These are phyloP conservation scores for Ormyrus nitidulus DNA, from an alignment of 2,888 invertebrate genomes.

Conservation along the genomic window DNA sequence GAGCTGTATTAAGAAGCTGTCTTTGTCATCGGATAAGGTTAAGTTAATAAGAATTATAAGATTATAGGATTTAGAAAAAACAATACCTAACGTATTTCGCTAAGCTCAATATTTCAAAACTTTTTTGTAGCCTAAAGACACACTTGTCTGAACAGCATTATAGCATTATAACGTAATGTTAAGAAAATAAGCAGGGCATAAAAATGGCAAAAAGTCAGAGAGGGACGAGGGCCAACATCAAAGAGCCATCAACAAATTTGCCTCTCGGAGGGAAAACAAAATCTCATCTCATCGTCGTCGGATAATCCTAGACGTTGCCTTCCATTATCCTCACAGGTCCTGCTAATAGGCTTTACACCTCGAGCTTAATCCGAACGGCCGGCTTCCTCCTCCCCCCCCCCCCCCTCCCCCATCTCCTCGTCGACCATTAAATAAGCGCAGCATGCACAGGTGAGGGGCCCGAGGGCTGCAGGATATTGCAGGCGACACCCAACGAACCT, in stretches of 20 bases:
- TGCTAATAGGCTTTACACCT: conserved; percentile 38
- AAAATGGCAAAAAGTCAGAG: not conserved
- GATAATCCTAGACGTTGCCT: conserved; percentile 32
- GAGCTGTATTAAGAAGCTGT: no score
- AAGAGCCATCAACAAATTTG: not conserved
- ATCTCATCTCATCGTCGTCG: not conserved
- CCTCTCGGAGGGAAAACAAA: not conserved
- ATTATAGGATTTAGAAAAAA: no score
- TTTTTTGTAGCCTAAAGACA: no score
- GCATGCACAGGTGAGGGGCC: not conserved
- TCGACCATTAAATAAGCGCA: conserved; percentile 21
- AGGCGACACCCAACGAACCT: conserved; percentile 22
- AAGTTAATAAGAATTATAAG: no score
- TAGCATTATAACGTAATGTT: not conserved
- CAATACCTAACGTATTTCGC: no score
- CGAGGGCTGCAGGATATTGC: conserved; percentile 30
- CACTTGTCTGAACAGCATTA: not conserved
- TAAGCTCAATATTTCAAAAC: no score
- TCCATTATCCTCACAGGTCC: conserved; percentile 32
- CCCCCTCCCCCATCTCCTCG: no score
- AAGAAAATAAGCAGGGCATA: not conserved
- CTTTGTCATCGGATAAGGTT: no score
- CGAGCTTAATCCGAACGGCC: conserved; percentile 24
- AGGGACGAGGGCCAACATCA: not conserved
- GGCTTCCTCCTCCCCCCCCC: no score